These are phyloP conservation scores for Rhizomys pruinosus DNA, from an alignment of 2,113 vertebrate genomes.

Conservation along the genomic window DNA sequence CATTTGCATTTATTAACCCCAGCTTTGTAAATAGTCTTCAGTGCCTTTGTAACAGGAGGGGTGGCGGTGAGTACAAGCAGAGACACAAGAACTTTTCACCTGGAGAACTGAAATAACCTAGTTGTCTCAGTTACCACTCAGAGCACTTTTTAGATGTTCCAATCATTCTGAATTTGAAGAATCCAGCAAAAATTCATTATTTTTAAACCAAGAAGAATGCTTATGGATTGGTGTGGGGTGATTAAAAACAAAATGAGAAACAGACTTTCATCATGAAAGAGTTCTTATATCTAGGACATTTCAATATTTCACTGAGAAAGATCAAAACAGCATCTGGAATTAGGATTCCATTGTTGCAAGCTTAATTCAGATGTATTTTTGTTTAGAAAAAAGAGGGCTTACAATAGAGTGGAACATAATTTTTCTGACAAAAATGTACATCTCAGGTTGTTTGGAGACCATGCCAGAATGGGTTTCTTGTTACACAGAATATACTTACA, in stretches of 20 bases:
- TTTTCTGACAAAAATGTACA: neutral
- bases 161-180: slow-evolving; percentile 31
- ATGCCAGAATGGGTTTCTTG: neutral
- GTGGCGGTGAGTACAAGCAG: no score
- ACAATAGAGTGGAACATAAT: neutral
- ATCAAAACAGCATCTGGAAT: slow-evolving; percentile 27
- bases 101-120: neutral
- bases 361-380: slow-evolving; percentile 46
- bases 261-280: neutral
- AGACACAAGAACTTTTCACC: neutral
- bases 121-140: neutral
- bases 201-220: slow-evolving; percentile 33
- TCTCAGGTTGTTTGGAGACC: neutral
- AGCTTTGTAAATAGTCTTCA: neutral
- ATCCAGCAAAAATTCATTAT: neutral
- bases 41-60: neutral
- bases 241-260: neutral
- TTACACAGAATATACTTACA: neutral
- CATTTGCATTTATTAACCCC: neutral
- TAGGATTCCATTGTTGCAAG: neutral
- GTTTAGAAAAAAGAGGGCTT: neutral
- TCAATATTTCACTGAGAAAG: slow-evolving; percentile 21
- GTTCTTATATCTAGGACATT: neutral
- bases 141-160: neutral
- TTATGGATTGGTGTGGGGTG: neutral